Conservation (phyloP, 2,797 vertebrate species). For the Crenuchus spilurus region DNA sequence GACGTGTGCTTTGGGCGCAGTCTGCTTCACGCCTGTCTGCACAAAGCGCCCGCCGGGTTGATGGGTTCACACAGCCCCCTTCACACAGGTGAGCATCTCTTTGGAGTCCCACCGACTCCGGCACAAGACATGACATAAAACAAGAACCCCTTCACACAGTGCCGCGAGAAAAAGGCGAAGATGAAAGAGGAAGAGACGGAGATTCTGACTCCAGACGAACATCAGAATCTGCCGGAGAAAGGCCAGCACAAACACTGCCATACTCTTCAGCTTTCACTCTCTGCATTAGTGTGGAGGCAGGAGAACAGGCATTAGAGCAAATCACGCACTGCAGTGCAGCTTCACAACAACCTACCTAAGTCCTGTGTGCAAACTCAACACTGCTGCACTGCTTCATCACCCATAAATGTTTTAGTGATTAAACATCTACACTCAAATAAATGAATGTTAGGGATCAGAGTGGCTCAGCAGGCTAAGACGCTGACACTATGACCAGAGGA, state of each 20-base stretch:
- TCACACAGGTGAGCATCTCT: constrained; percentile 65
- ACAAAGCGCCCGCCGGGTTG: constrained; percentile 69
- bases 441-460: no score
- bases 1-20: constrained; percentile 69
- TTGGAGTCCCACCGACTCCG: constrained; percentile 73
- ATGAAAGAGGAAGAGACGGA: constrained; percentile 47
- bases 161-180: constrained; percentile 40
- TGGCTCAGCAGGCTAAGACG: no score
- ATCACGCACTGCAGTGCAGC: constrained; percentile 45
- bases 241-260: constrained; percentile 28
- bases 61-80: constrained; percentile 75
- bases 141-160: constrained; percentile 45
- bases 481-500: no score
- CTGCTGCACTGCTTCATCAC: no score
- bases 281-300: constrained; percentile 18
- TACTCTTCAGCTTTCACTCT: constrained; percentile 6
- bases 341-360: neutral
- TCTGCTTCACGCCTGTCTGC: constrained; percentile 75
- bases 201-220: constrained; percentile 40
- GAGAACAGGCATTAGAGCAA: constrained; percentile 18
- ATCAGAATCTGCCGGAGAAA: constrained; percentile 30
- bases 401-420: no score
- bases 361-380: neutral
- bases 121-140: constrained; percentile 65
- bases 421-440: no score